Evolutionary conservation across 1,140 invertebrate genomes (phyloP), one percentile per base, ranked within the genome.

Genomic region (Doryteuthis pealeii): DNA sequence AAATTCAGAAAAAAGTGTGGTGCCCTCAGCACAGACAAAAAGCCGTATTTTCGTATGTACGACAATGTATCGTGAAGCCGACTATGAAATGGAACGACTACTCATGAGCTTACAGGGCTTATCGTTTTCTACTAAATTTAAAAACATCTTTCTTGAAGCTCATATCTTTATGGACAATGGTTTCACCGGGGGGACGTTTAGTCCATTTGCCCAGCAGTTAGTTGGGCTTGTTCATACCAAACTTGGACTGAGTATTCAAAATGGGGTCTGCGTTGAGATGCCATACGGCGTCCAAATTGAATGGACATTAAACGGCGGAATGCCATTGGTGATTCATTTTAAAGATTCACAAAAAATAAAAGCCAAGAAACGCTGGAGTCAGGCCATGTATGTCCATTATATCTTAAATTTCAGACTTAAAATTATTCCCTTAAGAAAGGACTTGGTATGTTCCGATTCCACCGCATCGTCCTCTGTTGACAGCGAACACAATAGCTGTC

Each of bases 391-490:
- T 65, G 79, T 84, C 45, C 79, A 80, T 43, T 84, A 84, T 58
- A 77, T 84, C 28, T 75, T 84, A 72, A 74, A 76, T 5, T 83
- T 79, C 72, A 75, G 81, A 30, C 35, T 40, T 62, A 72, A 3
- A 70, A 79, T 10, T 10, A 3, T 10, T 40, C 3, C 35, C 91
- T 78, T 91, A 90, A 70, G 32, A 70, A 6, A 87, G 91, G 10
- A 40, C 3, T 40, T 40, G 10, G 3, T 40, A 5, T 40, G 35
- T 3, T 71, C 90, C 90, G 28, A 90, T 91, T 3, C 35, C 4
- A 5, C 35, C 35, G 10, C 4, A 40, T 40, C 35, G 10, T 5
- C 35, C 3, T 40, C 35, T 40, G 10, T 40, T 5, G 35, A 40
- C 3, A 40, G 10, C 35, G 35, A 40, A 40, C 10, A 3, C 35